Base-by-base conservation (phyloP, 2,113 vertebrate genomes). In the Tapirus terrestris region DNA sequence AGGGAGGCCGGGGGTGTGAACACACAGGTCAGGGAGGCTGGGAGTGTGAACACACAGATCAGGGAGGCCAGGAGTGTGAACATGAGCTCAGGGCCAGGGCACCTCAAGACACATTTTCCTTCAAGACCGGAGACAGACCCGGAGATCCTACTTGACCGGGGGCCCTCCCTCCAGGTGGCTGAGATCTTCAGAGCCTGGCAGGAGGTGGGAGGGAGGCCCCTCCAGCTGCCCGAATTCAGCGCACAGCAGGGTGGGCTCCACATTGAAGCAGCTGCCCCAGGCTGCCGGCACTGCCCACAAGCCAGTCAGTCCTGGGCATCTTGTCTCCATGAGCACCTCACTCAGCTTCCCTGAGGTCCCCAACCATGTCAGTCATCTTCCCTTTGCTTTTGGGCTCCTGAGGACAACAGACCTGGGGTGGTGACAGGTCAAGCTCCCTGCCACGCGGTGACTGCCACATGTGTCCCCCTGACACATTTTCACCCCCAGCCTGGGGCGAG, bases 341-440 rank as follows among this genome's bases (percentile, higher is more conserved):
- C 68, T 33, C n/a, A 27, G 81, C 58, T 33, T 17, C 33, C n/a
- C 65, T 14, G 16, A 65, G 13, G 65, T 2, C 45, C 88, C 17
- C 2, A 0, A 0, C 43, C 36, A 2, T 0, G 3, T 39, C 7
- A 1, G 11, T 31, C 33, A 6, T 4, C 53, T 8, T 20, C 11
- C 21, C 25, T 51, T 31, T 18, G 70, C 56, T 45, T 6, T 58
- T 11, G 58, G 31, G 75, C 18, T 31, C 67, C 80, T 0, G 0
- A 36, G 8, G 80, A 33, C 4, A 11, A 63, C 2, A 3, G 25
- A 11, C 27, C 39, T 29, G 27, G 17, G 65, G 39, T 25, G 36
- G 39, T 4, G 13, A 51, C 56, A 39, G 80, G 79, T 20, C 60
- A 80, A 33, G 1, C 5, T 27, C 81, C 33, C 16, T 14, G 12